A percentile compares a stretch with the other conserved stretches of the same genome.
These are phyloP conservation scores for Sander vitreus DNA, from an alignment of 2,113 vertebrate genomes.

Conservation along the genomic window DNA sequence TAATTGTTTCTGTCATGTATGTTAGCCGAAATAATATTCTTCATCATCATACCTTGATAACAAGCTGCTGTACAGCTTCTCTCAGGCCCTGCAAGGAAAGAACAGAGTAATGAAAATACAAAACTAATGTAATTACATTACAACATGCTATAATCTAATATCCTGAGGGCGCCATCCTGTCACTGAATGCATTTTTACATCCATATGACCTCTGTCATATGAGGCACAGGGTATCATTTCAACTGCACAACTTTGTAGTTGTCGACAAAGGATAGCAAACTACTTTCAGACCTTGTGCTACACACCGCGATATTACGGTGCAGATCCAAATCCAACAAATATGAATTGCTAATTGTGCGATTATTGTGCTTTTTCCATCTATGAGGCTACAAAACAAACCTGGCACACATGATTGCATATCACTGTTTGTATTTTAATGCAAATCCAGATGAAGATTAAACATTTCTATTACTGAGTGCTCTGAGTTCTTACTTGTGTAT, in stretches of 20 bases:
- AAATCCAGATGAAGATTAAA: background rate
- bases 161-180: constrained; percentile 17
- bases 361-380: no score
- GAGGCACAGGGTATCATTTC: background rate
- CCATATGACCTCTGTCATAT: background rate
- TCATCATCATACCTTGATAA: constrained; percentile 75
- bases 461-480: background rate
- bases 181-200: constrained; percentile 18
- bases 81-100: constrained; percentile 82
- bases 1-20: no score
- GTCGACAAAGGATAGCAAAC: background rate
- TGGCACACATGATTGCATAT: background rate
- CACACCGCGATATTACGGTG: background rate
- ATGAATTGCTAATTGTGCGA: background rate
- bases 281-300: background rate
- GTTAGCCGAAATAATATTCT: no score
- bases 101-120: constrained; percentile 48
- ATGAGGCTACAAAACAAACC: background rate
- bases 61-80: constrained; percentile 84
- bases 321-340: background rate
- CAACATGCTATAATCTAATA: constrained; percentile 54
- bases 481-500: background rate
- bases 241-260: background rate
- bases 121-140: constrained; percentile 50
- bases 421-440: background rate